These are phyloP conservation scores for Lumbricus terrestris DNA, from an alignment of 2,888 invertebrate genomes.

Conservation along the genomic window DNA sequence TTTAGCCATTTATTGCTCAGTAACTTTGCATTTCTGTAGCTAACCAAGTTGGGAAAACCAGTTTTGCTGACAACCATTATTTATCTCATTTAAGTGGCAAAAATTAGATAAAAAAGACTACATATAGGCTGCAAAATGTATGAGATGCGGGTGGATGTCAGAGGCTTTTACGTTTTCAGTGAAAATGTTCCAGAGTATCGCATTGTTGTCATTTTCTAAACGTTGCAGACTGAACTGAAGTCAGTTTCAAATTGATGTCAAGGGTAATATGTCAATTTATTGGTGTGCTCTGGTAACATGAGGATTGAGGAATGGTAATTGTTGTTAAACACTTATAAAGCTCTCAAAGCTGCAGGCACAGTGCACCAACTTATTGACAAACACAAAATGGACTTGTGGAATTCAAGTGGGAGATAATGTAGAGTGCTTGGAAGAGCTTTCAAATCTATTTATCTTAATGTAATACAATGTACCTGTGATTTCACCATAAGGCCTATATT, in stretches of 20 bases:
- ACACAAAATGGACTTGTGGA: no score
- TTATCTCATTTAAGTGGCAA: not conserved
- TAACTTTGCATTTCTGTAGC: not conserved
- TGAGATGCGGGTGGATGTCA: not conserved
- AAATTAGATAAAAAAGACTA: no score
- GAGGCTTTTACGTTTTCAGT: not conserved
- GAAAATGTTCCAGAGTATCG: not conserved
- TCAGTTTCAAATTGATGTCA: not conserved
- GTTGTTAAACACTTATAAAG: not conserved
- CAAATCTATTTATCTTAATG: no score
- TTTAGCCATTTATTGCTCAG: not conserved
- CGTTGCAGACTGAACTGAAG: not conserved
- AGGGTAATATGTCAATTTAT: not conserved
- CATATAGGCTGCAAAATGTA: not conserved
- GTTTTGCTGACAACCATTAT: not conserved
- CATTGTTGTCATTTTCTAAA: no score
- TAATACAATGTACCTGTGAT: no score
- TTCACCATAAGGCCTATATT: no score
- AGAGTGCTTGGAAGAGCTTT: no score
- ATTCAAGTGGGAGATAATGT: no score
- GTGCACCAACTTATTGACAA: not conserved
- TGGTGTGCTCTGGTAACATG: not conserved
- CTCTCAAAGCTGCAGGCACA: not conserved
- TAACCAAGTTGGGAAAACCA: not conserved
- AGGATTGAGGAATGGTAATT: not conserved